phyloP scores from a whole-genome alignment of 2,888 invertebrate genomes.

The Anoplius nigerrimus region DNA sequence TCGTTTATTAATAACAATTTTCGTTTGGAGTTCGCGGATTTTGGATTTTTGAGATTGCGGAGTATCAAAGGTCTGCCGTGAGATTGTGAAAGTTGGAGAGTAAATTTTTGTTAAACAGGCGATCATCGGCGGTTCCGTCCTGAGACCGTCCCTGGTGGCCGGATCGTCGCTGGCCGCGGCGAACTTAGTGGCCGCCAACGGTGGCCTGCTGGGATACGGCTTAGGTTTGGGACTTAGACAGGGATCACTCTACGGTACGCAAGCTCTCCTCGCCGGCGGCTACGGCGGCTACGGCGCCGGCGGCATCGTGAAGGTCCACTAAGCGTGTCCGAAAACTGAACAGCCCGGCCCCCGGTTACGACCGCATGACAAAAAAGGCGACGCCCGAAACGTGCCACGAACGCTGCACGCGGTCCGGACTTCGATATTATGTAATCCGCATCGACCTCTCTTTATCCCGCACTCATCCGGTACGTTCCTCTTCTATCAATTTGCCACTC shows the following conservation, averaged over 20 bases:
- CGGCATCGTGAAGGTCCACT: conserved; percentile 52
- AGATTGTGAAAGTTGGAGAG: too few species aligned
- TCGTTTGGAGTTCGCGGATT: background rate
- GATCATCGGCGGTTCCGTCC: conserved; percentile 32
- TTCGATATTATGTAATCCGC: too few species aligned
- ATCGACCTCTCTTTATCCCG: too few species aligned
- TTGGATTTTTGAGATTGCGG: conserved; percentile 13
- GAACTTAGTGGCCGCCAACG: conserved; percentile 43
- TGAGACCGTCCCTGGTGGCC: conserved; percentile 49
- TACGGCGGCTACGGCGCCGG: conserved; percentile 47
- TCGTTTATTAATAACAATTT: too few species aligned
- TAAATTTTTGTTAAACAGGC: conserved; percentile 33
- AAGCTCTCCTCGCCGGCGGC: conserved; percentile 47
- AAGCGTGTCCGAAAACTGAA: conserved; percentile 11
- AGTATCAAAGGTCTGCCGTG: too few species aligned
- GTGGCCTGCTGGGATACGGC: conserved; percentile 39
- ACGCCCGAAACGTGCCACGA: too few species aligned
- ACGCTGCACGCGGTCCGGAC: background rate
- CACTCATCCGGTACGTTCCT: conserved; percentile 10
- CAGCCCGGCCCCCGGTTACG: background rate
- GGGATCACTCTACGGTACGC: conserved; percentile 53
- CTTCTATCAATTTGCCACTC: background rate
- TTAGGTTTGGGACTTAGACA: conserved; percentile 55
- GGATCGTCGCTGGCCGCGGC: conserved; percentile 44
- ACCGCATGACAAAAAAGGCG: too few species aligned